Percentiles rank a stretch among this genome's conserved stretches.
These are phyloP conservation scores for Coecobrya sp. DNA, from an alignment of 2,888 invertebrate genomes.

Conservation along the genomic window DNA sequence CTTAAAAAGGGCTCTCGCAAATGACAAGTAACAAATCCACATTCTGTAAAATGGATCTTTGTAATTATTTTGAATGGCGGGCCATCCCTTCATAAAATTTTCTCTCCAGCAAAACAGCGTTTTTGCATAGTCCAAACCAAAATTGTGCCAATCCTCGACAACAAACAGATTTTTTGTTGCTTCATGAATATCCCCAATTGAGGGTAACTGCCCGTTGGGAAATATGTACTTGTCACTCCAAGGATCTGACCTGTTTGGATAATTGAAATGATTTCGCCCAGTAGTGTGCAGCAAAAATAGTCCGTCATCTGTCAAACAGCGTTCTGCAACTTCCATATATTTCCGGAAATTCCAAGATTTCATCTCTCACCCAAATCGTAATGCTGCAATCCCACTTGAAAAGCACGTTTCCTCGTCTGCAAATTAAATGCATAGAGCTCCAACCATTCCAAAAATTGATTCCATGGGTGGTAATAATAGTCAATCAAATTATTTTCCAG, in stretches of 20 bases:
- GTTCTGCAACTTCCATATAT: conserved; percentile 63
- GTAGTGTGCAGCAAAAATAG: conserved; percentile 80
- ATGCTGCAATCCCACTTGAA: not conserved
- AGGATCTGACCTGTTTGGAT: conserved; percentile 70
- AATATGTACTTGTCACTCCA: conserved; percentile 67
- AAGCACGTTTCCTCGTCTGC: not conserved
- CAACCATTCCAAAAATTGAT: conserved; percentile 49
- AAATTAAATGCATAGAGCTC: conserved; percentile 23
- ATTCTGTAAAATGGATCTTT: conserved; percentile 3
- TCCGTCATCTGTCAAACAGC: conserved; percentile 79
- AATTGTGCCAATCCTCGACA: conserved; percentile 37
- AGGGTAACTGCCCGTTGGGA: conserved; percentile 24
- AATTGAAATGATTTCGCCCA: conserved; percentile 50
- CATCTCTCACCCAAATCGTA: not conserved
- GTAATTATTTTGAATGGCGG: not conserved
- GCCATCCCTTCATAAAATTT: conserved; percentile 29
- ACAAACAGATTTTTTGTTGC: not conserved
- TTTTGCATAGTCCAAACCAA: conserved; percentile 15
- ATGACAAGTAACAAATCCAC: not conserved
- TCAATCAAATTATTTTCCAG: not conserved
- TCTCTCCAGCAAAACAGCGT: conserved; percentile 25
- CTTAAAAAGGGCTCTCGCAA: not conserved
- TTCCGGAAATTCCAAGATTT: conserved; percentile 54
- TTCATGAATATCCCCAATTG: not conserved
- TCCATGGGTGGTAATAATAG: conserved; percentile 33